Percentiles rank a stretch among this genome's conserved stretches.
Evolutionary conservation across 2,113 vertebrate species (phyloP).

Genomic region (Actenoides lindsayi): DNA sequence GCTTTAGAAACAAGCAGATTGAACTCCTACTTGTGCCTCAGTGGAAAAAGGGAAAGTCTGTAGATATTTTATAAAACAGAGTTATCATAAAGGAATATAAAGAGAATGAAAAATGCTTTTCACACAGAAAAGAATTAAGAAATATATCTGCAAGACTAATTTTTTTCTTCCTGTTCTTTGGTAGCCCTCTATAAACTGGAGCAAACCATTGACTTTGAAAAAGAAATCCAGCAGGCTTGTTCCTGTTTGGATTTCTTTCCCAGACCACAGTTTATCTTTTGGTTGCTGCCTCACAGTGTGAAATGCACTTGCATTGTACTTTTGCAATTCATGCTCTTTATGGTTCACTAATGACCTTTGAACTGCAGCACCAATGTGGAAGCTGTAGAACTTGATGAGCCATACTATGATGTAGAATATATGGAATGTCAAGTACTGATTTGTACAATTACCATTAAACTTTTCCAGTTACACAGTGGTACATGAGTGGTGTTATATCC

Average conservation of each 20-base stretch:
- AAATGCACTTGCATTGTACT: background rate
- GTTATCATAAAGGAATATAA: background rate
- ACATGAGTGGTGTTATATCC: background rate
- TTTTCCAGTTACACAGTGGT: background rate
- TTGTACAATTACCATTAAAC: background rate
- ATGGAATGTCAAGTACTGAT: background rate
- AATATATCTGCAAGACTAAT: background rate
- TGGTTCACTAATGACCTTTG: background rate
- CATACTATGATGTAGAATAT: background rate
- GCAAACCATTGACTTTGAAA: background rate
- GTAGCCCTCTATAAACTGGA: background rate
- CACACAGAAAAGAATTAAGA: background rate
- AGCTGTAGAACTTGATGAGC: background rate
- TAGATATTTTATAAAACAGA: background rate
- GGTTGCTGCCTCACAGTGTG: background rate
- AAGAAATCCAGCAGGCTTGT: background rate
- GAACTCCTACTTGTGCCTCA: background rate
- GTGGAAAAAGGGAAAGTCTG: background rate
- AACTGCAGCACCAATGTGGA: background rate
- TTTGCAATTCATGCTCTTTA: background rate
- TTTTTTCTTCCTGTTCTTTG: background rate
- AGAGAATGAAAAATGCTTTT: background rate
- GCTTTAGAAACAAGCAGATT: background rate
- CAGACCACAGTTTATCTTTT: background rate
- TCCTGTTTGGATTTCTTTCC: background rate